Percentiles rank a stretch among this genome's conserved stretches.
phyloP scores from a whole-genome alignment of 2,797 vertebrate species.

The Epinephelus malabaricus region DNA sequence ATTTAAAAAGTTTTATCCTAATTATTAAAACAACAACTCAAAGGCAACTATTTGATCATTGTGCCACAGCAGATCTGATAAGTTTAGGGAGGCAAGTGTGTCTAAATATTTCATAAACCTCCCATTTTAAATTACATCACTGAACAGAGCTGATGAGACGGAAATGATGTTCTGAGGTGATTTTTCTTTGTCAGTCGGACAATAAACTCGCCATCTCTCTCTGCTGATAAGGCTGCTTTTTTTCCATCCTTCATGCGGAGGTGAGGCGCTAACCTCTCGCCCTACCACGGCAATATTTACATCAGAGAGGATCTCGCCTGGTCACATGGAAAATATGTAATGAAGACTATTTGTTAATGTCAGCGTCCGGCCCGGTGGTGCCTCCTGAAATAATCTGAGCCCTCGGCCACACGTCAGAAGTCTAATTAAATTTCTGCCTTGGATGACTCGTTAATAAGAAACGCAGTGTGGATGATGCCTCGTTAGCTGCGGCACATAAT shows the following conservation, averaged over 20 bases:
- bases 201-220: constrained; percentile 58
- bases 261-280: constrained; percentile 54
- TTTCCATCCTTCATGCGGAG: constrained; percentile 61
- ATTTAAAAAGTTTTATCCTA: background rate
- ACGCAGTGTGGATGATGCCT: constrained; percentile 77
- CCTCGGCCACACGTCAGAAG: constrained; percentile 69
- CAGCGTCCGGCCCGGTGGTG: constrained; percentile 71
- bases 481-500: constrained; percentile 79
- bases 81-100: background rate
- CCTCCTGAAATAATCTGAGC: constrained; percentile 58
- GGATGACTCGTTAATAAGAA: constrained; percentile 83
- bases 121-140: constrained; percentile 39
- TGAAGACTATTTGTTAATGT: constrained; percentile 88
- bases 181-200: constrained; percentile 69
- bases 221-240: constrained; percentile 17
- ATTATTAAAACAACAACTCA: constrained; percentile 22
- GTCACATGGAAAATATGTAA: constrained; percentile 87
- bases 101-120: constrained; percentile 22
- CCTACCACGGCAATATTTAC: constrained; percentile 65
- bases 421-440: constrained; percentile 88
- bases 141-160: constrained; percentile 32
- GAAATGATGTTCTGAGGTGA: constrained; percentile 52
- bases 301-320: constrained; percentile 73
- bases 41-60: constrained; percentile 4
- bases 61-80: constrained; percentile 34